A percentile compares a stretch with the other conserved stretches of the same genome.
Conservation (phyloP, 2,797 vertebrate genomes). For the Myotis pilosus region DNA sequence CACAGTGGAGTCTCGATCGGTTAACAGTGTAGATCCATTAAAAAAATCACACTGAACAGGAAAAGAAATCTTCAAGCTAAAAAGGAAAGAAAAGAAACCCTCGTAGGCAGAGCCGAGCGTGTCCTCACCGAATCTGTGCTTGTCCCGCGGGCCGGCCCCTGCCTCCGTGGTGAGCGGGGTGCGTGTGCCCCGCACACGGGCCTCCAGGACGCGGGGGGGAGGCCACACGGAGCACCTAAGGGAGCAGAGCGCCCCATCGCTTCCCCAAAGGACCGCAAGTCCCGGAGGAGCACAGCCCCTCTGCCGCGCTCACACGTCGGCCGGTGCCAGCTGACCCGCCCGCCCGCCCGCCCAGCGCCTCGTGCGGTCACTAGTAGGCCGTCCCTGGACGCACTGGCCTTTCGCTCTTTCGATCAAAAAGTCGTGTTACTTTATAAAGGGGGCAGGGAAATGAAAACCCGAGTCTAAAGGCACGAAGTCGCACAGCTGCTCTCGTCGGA, state of each 20-base stretch:
- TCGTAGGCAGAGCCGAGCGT: conserved; percentile 4
- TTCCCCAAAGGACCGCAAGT: conserved; percentile 64
- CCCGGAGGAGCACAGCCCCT: conserved; percentile 51
- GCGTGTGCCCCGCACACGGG: conserved; percentile 64
- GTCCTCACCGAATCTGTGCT: conserved; percentile 59
- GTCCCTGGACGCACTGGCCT: conserved; percentile 65
- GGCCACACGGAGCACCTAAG: conserved; percentile 54
- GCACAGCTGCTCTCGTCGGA: conserved; percentile 87
- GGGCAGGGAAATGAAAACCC: conserved; percentile 79
- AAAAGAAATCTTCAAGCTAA: conserved; percentile 72
- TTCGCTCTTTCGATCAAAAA: conserved; percentile 80
- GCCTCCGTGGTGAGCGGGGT: conserved; percentile 63
- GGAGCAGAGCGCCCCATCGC: conserved; percentile 52
- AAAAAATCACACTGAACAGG: conserved; percentile 70
- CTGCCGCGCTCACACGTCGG: conserved; percentile 22
- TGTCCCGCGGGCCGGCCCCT: conserved; percentile 67
- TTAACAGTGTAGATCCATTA: conserved; percentile 77
- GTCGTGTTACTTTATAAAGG: conserved; percentile 76
- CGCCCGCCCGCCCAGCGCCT: conserved; percentile 46
- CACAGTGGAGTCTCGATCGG: conserved; percentile 84
- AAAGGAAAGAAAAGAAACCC: conserved; percentile 44
- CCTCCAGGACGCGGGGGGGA: conserved; percentile 39
- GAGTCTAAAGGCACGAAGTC: conserved; percentile 89
- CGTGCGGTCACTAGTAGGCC: conserved; percentile 69
- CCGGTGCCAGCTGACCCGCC: conserved; percentile 41